phyloP scores from a whole-genome alignment of 1,140 invertebrate genomes.

The Elymnias hypermnestra region DNA sequence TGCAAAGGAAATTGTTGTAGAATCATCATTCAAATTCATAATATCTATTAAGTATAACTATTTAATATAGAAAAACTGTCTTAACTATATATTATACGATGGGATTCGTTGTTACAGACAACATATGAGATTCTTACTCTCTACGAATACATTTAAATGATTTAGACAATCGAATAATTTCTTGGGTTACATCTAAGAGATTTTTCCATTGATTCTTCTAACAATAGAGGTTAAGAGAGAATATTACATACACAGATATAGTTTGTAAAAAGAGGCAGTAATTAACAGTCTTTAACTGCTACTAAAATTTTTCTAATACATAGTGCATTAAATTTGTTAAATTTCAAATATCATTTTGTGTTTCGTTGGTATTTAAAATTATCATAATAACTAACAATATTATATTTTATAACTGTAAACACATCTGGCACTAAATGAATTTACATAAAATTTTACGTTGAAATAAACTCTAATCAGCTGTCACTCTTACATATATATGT shows the following conservation, averaged over 20 bases:
- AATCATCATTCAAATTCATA: neutral
- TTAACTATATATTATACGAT: conserved; percentile 17
- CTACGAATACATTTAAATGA: conserved; percentile 28
- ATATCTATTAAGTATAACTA: conserved; percentile 3
- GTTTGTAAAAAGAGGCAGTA: conserved; percentile 26
- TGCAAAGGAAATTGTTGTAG: too few relatives aligned
- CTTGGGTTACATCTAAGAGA: conserved; percentile 1
- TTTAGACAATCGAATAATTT: conserved; percentile 8
- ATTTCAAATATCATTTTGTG: conserved; percentile 4
- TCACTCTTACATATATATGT: conserved; percentile 1
- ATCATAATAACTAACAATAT: conserved; percentile 8
- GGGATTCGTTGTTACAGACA: conserved; percentile 34
- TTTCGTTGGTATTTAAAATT: conserved; percentile 7
- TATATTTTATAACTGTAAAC: conserved; percentile 5
- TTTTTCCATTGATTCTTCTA: neutral
- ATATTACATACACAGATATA: conserved; percentile 1
- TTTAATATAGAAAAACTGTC: conserved; percentile 6
- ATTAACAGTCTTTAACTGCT: conserved; percentile 20
- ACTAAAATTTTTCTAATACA: conserved; percentile 8
- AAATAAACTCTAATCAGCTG: conserved; percentile 2
- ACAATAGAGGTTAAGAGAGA: neutral
- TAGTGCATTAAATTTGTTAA: conserved; percentile 1
- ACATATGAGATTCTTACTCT: conserved; percentile 25
- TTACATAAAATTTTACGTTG: conserved; percentile 2
- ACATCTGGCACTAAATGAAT: conserved; percentile 6